Conservation (phyloP, 1,140 invertebrate species). For the Diachasmimorpha longicaudata region DNA sequence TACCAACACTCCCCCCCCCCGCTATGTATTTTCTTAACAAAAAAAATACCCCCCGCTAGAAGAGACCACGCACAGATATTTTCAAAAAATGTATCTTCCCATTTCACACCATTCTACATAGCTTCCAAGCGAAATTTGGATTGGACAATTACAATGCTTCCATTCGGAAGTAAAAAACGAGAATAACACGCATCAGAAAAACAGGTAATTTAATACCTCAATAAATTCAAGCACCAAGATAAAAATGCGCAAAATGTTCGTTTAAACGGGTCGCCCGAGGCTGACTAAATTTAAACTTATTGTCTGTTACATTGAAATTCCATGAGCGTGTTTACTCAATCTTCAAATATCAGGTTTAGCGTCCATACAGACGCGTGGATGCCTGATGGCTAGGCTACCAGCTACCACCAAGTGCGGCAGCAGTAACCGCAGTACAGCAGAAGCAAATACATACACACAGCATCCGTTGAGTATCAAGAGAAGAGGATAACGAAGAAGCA, state of each 20-base stretch:
- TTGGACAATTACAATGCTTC: no score
- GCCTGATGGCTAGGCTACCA: background rate
- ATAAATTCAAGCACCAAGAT: background rate
- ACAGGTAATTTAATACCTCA: background rate
- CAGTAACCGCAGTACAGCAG: slow-evolving; percentile 3
- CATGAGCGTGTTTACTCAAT: background rate
- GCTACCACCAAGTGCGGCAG: background rate
- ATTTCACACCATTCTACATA: no score
- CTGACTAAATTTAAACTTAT: background rate
- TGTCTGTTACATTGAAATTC: background rate
- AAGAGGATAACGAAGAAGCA: slow-evolving; percentile 23
- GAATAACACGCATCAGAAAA: background rate
- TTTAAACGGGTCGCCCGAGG: background rate
- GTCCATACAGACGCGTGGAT: background rate
- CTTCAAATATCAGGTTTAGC: background rate
- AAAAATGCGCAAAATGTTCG: background rate
- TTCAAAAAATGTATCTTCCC: no score
- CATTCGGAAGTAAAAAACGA: no score
- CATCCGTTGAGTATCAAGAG: slow-evolving; percentile 16
- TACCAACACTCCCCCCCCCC: no score
- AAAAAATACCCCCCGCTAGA: no score
- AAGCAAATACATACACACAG: background rate
- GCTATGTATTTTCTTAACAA: no score
- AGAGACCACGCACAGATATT: no score
- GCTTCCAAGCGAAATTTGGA: no score